Base-by-base conservation (phyloP, 2,888 invertebrate species). In the Noctua janthina region DNA sequence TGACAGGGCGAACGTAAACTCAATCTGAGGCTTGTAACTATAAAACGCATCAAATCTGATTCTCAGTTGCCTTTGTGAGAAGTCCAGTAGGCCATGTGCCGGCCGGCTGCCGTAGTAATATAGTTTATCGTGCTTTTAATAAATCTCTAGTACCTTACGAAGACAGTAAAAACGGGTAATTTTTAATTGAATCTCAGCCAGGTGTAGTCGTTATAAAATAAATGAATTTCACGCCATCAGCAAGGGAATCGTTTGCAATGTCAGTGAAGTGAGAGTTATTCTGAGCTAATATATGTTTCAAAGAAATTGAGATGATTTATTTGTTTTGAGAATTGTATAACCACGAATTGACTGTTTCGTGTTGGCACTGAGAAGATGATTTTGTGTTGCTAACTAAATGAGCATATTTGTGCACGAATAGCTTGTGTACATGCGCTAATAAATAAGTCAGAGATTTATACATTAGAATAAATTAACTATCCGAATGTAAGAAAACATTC, bases 121-220 rank as follows among this genome's bases (percentile, higher is more conserved):
- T 91, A 92, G 92, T 94, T 95, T 94, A 95, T 95, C 89, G 93
- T 91, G 91, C 91, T 93, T 94, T 94, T 94, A 94, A 94, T 95
- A 94, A 94, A 94, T 93, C 91, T 83, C 87, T 89, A 87, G 88
- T 89, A 87, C 91, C 90, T 91, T 92, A 92, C 89, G 85, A 88
- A 91, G 92, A 91, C 92, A 90, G 91, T 95, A 94, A 94, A 95
- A 94, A 81, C 84, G 87, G 90, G 92, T 93, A 92, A 92, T 93
- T 95, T 94, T 95, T 95, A 94, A 96, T 96, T 95, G 92, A 95
- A 94, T 92, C 91, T 88, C 90, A 84, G 92, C 93, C 95, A 95
- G 95, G 95, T 96, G 96, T 92, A 91, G 87, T 83, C 81, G 92
- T 90, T 91, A 93, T 95, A 94, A 94, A 93, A 82, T 87, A 83